phyloP scores from a whole-genome alignment of 2,113 vertebrate species.

The Piaya cayana region DNA sequence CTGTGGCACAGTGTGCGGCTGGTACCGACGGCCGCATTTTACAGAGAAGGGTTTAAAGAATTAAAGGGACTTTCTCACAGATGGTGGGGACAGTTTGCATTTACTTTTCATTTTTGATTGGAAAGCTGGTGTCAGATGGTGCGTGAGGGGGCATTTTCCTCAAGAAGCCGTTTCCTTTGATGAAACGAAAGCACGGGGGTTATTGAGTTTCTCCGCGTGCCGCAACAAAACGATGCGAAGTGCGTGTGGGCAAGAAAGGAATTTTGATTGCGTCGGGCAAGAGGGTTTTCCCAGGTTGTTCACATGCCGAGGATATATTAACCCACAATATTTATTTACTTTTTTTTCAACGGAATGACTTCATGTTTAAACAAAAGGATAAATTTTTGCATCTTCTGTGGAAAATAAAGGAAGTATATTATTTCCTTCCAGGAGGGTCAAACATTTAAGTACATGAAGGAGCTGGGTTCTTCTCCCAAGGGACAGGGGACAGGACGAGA shows the following conservation, averaged over 20 bases:
- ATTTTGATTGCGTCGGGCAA: neutral
- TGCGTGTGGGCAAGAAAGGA: constrained; percentile 2
- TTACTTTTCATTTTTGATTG: constrained; percentile 31
- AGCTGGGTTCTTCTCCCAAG: no score
- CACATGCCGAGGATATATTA: constrained; percentile 33
- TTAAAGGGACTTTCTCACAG: constrained; percentile 31
- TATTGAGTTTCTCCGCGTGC: neutral
- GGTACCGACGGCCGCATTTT: neutral
- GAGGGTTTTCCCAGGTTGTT: constrained; percentile 32
- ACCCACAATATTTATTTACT: neutral
- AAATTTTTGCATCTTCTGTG: neutral
- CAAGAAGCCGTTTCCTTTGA: neutral
- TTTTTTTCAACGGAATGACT: neutral
- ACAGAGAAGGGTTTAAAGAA: constrained; percentile 16
- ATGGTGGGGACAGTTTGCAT: constrained; percentile 38
- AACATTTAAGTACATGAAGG: neutral
- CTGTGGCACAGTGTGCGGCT: constrained; percentile 23
- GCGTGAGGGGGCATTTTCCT: constrained; percentile 25
- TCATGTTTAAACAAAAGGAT: neutral
- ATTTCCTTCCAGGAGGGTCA: neutral
- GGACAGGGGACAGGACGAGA: no score
- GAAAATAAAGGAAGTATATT: neutral
- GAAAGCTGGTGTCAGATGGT: constrained; percentile 35
- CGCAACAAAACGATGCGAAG: constrained; percentile 56
- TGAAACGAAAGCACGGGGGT: neutral